Base-by-base conservation (phyloP, 2,797 vertebrate genomes). In the Tiaroga cobitis region DNA sequence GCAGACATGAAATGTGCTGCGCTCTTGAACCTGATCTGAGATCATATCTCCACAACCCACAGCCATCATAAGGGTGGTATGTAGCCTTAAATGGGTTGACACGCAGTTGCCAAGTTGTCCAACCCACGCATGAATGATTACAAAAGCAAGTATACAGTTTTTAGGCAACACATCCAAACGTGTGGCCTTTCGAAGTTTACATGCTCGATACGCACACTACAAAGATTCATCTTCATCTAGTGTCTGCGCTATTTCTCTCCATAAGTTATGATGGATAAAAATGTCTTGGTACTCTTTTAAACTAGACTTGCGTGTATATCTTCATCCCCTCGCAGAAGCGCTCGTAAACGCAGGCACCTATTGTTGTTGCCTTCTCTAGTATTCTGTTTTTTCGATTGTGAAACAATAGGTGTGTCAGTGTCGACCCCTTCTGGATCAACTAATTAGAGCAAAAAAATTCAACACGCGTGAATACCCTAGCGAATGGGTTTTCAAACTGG, bases 81-180 rank as follows among this genome's bases (percentile, higher is more conserved):
- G 51, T 32, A 51, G 29, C 87, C 89, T 79, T 87, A 90, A 87
- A 90, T 81, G 85, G 83, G 72, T 78, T 80, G 67, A 73, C 54
- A 34, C 3, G n/a, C 32, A 49, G 32, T 68, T 73, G 32, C 67
- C 68, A 63, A 76, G 80, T 39, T 81, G 67, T 81, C 80, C 15
- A 39, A 19, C 46, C 16, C 26, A 54, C 0, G 8, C 54, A 32
- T n/a, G 56, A 46, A 67, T 54, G 72, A 39, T n/a, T 39, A 21
- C 72, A 49, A 83, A 15, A 67, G 41, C 41, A 29, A 29, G 41
- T 19, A 46, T 5, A 49, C 4, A 1, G 8, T 46, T 46, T 46
- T 18, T 26, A 72, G 13, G 8, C n/a, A 26, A 72, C 16, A n/a
- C 37, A 70, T 7, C 11, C 69, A 70, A 70, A 24, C 34, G 4